phyloP scores from a whole-genome alignment of 2,888 invertebrate species.

The Diabrotica balteata region DNA sequence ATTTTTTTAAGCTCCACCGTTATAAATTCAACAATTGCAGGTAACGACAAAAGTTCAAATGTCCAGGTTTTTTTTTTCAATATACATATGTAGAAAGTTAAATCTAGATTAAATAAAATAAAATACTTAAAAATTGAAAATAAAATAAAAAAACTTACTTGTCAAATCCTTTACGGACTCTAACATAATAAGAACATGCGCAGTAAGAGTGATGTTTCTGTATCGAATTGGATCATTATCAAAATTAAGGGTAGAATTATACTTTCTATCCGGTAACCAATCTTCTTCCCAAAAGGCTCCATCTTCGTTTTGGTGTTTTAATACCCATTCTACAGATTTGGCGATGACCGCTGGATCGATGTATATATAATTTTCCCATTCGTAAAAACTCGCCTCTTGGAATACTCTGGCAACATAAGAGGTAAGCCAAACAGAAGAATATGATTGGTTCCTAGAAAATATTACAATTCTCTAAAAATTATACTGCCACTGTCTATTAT shows the following conservation, averaged over 20 bases:
- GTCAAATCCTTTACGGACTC: conserved; percentile 82
- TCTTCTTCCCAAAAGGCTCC: conserved; percentile 91
- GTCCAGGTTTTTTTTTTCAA: too few relatives aligned
- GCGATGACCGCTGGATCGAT: conserved; percentile 89
- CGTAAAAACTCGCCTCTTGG: conserved; percentile 92
- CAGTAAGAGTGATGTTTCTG: conserved; percentile 88
- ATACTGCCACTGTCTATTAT: too few relatives aligned
- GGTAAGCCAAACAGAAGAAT: conserved; percentile 90
- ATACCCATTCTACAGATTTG: conserved; percentile 84
- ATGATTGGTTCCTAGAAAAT: conserved; percentile 76
- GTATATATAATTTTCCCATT: conserved; percentile 96
- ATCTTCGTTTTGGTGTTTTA: conserved; percentile 82
- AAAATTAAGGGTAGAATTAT: conserved; percentile 75
- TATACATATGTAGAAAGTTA: too few relatives aligned
- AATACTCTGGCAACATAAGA: conserved; percentile 89
- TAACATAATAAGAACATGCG: conserved; percentile 89
- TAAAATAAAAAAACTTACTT: conserved; percentile 42
- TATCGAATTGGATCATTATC: conserved; percentile 65
- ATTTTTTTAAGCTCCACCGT: too few relatives aligned
- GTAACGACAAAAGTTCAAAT: too few relatives aligned
- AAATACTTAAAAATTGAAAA: too few relatives aligned
- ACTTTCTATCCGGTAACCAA: conserved; percentile 87
- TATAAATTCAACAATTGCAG: too few relatives aligned
- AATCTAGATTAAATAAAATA: too few relatives aligned
- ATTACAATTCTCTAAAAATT: background rate